phyloP scores from a whole-genome alignment of 1,140 invertebrate genomes.

The Penaeus vannamei region DNA sequence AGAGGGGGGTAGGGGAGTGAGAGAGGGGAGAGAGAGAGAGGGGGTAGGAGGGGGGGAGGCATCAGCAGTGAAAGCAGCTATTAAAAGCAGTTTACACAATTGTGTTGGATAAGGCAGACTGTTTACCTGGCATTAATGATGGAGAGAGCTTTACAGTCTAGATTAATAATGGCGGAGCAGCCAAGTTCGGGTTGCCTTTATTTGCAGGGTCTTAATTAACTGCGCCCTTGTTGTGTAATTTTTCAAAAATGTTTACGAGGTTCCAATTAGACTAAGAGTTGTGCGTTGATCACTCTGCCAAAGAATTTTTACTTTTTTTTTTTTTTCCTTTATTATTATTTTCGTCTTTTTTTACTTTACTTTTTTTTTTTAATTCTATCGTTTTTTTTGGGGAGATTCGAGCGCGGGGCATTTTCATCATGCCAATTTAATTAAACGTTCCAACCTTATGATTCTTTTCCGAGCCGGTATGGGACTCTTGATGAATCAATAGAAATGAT shows the following conservation, averaged over 20 bases:
- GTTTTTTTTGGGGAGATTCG: constrained; percentile 56
- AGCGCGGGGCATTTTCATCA: constrained; percentile 37
- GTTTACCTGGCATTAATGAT: constrained; percentile 58
- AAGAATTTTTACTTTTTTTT: constrained; percentile 44
- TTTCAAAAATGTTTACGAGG: constrained; percentile 67
- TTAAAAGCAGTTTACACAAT: neutral
- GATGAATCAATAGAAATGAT: constrained; percentile 62
- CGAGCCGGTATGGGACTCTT: constrained; percentile 44
- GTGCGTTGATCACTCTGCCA: constrained; percentile 58
- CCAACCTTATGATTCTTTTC: constrained; percentile 49
- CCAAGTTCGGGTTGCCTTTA: constrained; percentile 60
- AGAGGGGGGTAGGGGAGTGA: too few species aligned
- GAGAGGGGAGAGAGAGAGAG: too few species aligned
- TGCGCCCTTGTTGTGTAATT: constrained; percentile 66
- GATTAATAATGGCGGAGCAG: constrained; percentile 59
- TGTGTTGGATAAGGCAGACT: constrained; percentile 16
- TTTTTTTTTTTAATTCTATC: constrained; percentile 47
- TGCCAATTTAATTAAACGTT: constrained; percentile 64
- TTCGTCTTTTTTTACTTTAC: constrained; percentile 7
- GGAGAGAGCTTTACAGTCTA: constrained; percentile 47
- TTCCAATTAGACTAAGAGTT: constrained; percentile 66
- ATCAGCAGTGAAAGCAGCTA: neutral
- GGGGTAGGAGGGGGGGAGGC: neutral
- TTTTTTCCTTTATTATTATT: too few species aligned
- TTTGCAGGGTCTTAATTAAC: constrained; percentile 67